These are phyloP conservation scores for Pedetes capensis DNA, from an alignment of 2,113 vertebrate species.

Conservation along the genomic window DNA sequence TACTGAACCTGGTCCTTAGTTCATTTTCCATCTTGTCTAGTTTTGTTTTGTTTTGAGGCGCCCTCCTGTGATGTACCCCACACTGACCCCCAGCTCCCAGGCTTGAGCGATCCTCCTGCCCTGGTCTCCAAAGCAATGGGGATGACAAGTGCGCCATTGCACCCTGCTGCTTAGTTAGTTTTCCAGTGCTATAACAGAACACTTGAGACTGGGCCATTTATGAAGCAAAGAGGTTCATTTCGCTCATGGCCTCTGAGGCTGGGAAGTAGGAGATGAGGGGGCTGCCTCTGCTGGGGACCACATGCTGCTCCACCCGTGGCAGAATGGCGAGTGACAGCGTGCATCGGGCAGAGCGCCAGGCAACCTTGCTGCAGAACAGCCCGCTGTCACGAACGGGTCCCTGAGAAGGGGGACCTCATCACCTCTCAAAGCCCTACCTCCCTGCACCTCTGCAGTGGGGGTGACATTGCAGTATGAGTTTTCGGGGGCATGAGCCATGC, in stretches of 20 bases:
- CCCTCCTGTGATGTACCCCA: background rate
- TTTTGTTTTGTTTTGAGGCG: background rate
- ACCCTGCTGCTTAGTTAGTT: background rate
- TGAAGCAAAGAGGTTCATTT: background rate
- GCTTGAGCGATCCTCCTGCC: background rate
- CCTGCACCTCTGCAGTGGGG: background rate
- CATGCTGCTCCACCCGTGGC: background rate
- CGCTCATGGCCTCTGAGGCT: background rate
- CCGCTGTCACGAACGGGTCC: background rate
- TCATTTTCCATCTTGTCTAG: background rate
- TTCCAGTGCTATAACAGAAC: background rate
- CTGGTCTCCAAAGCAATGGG: background rate
- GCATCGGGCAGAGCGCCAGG: background rate
- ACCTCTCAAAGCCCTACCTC: background rate
- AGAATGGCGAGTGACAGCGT: background rate
- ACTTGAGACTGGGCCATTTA: background rate
- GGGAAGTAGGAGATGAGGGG: background rate
- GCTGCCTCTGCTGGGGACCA: no score
- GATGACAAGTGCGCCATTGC: no score
- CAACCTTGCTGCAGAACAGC: background rate
- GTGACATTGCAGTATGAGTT: background rate
- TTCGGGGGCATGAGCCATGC: background rate
- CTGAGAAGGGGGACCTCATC: background rate
- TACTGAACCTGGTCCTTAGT: background rate
- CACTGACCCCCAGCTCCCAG: background rate